Evolutionary conservation across 1,140 invertebrate species (phyloP).

Genomic region (Heliothis subflexa): DNA sequence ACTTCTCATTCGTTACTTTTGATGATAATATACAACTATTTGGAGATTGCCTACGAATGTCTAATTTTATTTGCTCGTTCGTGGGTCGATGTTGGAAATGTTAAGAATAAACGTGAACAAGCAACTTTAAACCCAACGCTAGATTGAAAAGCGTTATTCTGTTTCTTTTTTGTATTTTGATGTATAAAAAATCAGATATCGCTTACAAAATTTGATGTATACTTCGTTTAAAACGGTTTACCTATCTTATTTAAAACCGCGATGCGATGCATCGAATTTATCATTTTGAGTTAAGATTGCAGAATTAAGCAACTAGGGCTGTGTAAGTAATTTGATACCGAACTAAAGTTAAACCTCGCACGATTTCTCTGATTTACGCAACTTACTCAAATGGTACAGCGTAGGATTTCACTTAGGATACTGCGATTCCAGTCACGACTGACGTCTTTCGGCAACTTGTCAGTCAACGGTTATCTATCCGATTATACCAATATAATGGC

Average conservation of each 20-base stretch:
- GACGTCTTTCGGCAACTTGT: constrained; percentile 51
- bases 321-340: constrained; percentile 44
- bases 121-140: constrained; percentile 3
- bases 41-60: constrained; percentile 24
- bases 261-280: neutral
- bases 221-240: neutral
- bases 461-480: constrained; percentile 41
- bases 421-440: constrained; percentile 47
- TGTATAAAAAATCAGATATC: neutral
- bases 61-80: constrained; percentile 14
- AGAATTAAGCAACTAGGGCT: constrained; percentile 40
- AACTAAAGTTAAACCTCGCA: constrained; percentile 44
- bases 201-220: neutral
- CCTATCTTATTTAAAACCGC: neutral
- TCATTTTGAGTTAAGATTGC: constrained; percentile 25
- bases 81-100: neutral
- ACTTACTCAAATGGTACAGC: constrained; percentile 45
- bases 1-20: constrained; percentile 37
- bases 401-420: constrained; percentile 49
- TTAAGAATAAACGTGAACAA: constrained; percentile 8
- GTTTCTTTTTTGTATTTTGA: neutral
- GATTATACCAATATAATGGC: constrained; percentile 48
- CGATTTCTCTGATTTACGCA: constrained; percentile 49
- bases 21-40: constrained; percentile 23
- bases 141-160: constrained; percentile 4